A percentile compares a stretch with the other conserved stretches of the same genome.
Evolutionary conservation across 2,797 vertebrate genomes (phyloP).

Genomic region (Glossophaga mutica): DNA sequence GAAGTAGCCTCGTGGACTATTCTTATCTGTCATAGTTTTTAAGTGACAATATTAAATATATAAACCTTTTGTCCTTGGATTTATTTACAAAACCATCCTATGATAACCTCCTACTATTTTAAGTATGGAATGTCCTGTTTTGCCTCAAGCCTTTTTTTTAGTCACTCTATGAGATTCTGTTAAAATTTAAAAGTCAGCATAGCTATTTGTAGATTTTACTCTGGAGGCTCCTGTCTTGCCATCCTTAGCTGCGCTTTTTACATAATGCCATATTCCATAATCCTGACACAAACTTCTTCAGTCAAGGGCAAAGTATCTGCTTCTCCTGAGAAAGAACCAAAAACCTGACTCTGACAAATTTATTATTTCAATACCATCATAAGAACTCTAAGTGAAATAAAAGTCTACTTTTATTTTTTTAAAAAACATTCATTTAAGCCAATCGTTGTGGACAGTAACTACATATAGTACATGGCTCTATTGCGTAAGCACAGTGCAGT

Average conservation of each 20-base stretch:
- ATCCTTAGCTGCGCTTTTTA: background rate
- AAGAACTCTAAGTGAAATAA: background rate
- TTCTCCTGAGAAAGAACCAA: background rate
- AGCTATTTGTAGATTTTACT: background rate
- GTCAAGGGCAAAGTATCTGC: background rate
- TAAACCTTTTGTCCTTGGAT: background rate
- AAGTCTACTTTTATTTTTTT: background rate
- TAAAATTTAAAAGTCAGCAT: background rate
- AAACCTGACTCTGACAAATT: background rate
- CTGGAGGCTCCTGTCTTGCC: background rate
- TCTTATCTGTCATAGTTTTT: background rate
- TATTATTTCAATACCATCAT: background rate
- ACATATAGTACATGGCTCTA: accelerated
- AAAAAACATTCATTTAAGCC: background rate
- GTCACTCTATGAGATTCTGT: background rate
- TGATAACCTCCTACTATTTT: background rate
- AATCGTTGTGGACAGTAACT: background rate
- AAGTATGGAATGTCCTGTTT: background rate
- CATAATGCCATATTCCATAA: background rate
- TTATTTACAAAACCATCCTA: background rate
- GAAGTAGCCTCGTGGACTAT: background rate
- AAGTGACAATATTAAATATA: background rate
- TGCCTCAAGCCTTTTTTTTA: background rate
- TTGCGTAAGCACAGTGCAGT: too few relatives aligned
- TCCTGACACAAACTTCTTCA: background rate